Base-by-base conservation (phyloP, 2,888 invertebrate species). In the Sericinus montela region DNA sequence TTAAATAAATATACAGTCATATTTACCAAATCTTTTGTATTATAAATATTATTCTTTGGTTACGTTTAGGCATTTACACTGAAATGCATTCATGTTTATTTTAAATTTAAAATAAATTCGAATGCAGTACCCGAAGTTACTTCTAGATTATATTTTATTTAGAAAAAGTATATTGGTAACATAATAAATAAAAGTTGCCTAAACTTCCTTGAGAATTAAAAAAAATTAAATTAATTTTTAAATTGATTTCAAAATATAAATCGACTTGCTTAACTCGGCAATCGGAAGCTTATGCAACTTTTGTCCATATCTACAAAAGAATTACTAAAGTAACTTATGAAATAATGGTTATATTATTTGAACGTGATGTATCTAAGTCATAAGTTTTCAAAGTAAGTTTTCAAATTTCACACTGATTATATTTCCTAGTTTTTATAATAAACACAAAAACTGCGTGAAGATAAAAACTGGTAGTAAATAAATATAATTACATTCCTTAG, bases 1-100 rank as follows among this genome's bases (percentile, higher is more conserved):
- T 69, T 63, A 52, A 70, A 73, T 72, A 74, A 75, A 79, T 76
- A 76, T 72, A 63, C 65, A 70, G 63, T 66, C 59, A 62, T 71
- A 67, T 65, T 70, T 62, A 64, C 60, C 67, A 61, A 62, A 56
- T 52, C 52, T 59, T 57, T 48, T 56, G 11, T 51, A 47, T 42
- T 28, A 40, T 50, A 51, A 25, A 34, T 50, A 25, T 30, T 11
- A 55, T 40, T 52, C 59, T 67, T 67, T 72, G 71, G 74, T 67
- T 68, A 67, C 44, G 67, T 56, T 69, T 71, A n/a, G 56, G 51
- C 51, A 55, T 48, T 51, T 43, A 48, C 49, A 54, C 54, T 69
- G 64, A 62, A 54, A 53, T 37, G 45, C 50, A 51, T 32, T 42
- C 37, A 42, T 15, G 41, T 52, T 58, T 57, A 61, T 64, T 62